Percentiles rank a stretch among this genome's conserved stretches.
These are phyloP conservation scores for Tamias sibiricus DNA, from an alignment of 2,113 vertebrate genomes.

Conservation along the genomic window DNA sequence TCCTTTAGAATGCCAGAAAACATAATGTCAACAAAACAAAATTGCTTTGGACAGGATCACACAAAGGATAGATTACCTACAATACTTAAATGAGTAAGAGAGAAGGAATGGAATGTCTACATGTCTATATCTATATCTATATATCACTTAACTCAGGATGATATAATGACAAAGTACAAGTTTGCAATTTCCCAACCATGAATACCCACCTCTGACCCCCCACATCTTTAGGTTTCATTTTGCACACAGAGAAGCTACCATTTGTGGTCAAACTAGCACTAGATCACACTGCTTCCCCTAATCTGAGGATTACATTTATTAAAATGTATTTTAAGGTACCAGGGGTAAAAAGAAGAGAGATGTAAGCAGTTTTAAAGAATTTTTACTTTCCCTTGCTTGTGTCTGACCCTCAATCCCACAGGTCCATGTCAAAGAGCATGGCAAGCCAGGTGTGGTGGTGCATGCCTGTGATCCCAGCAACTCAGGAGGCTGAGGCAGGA, in stretches of 20 bases:
- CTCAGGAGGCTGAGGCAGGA: too few species aligned
- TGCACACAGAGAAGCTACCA: not conserved
- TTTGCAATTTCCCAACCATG: not conserved
- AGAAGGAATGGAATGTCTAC: not conserved
- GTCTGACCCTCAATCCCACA: not conserved
- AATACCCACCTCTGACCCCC: not conserved
- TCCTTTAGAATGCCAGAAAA: not conserved
- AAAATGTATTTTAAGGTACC: constrained; percentile 50
- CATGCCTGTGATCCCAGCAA: too few species aligned
- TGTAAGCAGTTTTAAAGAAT: constrained; percentile 13
- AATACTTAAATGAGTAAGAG: not conserved
- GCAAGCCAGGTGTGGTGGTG: not conserved
- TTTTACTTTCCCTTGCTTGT: not conserved
- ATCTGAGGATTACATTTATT: not conserved
- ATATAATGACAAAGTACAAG: not conserved
- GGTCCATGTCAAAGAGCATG: not conserved
- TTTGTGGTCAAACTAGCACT: not conserved
- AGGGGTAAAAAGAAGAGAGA: not conserved
- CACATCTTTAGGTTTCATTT: constrained; percentile 18
- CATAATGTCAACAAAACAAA: not conserved
- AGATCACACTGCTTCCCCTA: not conserved
- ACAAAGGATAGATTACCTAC: not conserved
- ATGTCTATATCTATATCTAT: not conserved
- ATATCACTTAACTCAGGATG: not conserved
- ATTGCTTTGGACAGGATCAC: not conserved